Percentiles rank a stretch among this genome's conserved stretches.
phyloP scores from a whole-genome alignment of 1,140 invertebrate species.

The Vanessa tameamea region DNA sequence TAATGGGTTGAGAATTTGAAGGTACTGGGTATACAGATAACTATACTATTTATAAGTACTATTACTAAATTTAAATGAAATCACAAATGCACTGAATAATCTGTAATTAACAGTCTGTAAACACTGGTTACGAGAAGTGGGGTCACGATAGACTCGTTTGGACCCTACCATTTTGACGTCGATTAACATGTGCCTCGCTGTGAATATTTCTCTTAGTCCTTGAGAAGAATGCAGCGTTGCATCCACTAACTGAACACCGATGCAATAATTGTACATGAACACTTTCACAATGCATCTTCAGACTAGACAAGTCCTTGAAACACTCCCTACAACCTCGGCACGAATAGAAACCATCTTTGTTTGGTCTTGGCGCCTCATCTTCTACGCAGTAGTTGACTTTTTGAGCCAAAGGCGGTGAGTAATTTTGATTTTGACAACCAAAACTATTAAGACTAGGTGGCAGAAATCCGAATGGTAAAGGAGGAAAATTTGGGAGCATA shows the following conservation, averaged over 20 bases:
- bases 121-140: constrained; percentile 38
- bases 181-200: constrained; percentile 81
- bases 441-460: constrained; percentile 68
- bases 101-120: constrained; percentile 37
- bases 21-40: constrained; percentile 56
- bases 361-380: constrained; percentile 81
- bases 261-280: constrained; percentile 84
- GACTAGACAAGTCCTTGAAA: constrained; percentile 82
- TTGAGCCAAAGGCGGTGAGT: constrained; percentile 53
- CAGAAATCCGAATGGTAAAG: constrained; percentile 72
- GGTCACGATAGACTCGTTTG: constrained; percentile 61
- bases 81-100: constrained; percentile 73
- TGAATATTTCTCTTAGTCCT: constrained; percentile 86
- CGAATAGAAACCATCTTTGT: constrained; percentile 83
- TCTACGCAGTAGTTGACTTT: constrained; percentile 80
- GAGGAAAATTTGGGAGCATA: constrained; percentile 77
- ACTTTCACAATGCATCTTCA: constrained; percentile 85
- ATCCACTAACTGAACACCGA: constrained; percentile 84
- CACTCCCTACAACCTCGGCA: constrained; percentile 85
- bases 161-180: constrained; percentile 63
- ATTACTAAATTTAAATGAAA: constrained; percentile 52
- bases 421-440: constrained; percentile 59
- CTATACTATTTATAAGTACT: constrained; percentile 28
- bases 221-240: constrained; percentile 87
- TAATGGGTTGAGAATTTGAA: constrained; percentile 54